A percentile compares a stretch with the other conserved stretches of the same genome.
Evolutionary conservation across 2,797 vertebrate genomes (phyloP).

Genomic region (Sebastes cheni): DNA sequence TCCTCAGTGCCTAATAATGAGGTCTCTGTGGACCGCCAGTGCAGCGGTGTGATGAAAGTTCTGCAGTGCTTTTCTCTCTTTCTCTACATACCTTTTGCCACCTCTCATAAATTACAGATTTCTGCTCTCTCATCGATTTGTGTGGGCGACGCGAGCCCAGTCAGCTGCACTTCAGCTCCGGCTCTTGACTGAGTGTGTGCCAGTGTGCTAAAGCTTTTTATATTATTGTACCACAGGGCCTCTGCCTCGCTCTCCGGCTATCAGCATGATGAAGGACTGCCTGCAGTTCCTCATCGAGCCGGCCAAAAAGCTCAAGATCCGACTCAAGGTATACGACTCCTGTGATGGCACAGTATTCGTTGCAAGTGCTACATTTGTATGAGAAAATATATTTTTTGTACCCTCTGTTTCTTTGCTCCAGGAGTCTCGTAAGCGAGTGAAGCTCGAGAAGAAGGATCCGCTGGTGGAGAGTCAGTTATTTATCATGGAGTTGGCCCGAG

Average conservation of each 20-base stretch:
- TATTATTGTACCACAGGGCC: constrained; percentile 59
- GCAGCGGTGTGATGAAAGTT: constrained; percentile 58
- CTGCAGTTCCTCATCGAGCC: constrained; percentile 85
- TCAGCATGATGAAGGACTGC: constrained; percentile 84
- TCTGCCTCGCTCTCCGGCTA: constrained; percentile 50
- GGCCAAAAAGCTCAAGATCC: constrained; percentile 83
- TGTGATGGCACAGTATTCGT: neutral
- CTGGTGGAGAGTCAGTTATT: constrained; percentile 83
- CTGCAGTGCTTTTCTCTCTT: constrained; percentile 60
- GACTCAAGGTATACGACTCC: constrained; percentile 76
- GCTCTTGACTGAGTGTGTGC: constrained; percentile 46
- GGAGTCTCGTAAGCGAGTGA: constrained; percentile 80
- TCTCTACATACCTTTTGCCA: constrained; percentile 33
- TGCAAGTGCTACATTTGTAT: neutral
- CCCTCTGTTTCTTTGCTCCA: constrained; percentile 33
- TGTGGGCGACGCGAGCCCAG: constrained; percentile 31
- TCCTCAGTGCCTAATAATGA: constrained; percentile 52
- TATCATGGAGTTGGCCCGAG: constrained; percentile 83
- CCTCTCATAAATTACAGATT: constrained; percentile 55
- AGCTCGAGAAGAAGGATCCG: constrained; percentile 77
- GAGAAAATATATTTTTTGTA: neutral
- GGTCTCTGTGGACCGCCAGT: constrained; percentile 44
- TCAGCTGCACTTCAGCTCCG: constrained; percentile 46
- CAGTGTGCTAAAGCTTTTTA: constrained; percentile 55
- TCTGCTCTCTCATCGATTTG: constrained; percentile 66